Conservation (phyloP, 2,113 vertebrate species). For the Clarias macrocephalus region DNA sequence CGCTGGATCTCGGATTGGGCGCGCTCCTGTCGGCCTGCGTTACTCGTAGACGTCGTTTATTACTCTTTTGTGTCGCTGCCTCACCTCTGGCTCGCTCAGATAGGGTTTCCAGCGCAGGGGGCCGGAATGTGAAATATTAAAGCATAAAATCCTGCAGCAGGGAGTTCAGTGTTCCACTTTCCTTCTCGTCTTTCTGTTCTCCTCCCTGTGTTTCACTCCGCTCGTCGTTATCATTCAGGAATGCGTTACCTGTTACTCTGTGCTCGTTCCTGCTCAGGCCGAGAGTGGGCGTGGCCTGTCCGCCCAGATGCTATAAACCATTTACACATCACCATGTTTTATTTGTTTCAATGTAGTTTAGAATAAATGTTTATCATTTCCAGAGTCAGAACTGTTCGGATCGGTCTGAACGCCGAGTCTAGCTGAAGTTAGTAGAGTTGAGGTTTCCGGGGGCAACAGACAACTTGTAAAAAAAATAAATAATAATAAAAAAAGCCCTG, state of each 20-base stretch:
- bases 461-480: not conserved
- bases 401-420: not conserved
- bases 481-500: not conserved
- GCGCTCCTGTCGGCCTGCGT: constrained; percentile 45
- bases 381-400: not conserved
- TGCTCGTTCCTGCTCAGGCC: not conserved
- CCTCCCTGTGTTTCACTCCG: not conserved
- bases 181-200: not conserved
- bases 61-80: constrained; percentile 35
- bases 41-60: constrained; percentile 47
- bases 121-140: constrained; percentile 65
- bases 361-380: not conserved
- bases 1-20: constrained; percentile 39
- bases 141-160: constrained; percentile 58
- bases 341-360: not conserved
- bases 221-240: not conserved
- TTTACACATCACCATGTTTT: not conserved
- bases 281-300: not conserved
- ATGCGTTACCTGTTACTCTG: not conserved
- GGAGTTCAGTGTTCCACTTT: constrained; percentile 46
- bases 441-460: not conserved
- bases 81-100: constrained; percentile 47
- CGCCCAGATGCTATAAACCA: not conserved
- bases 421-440: not conserved
- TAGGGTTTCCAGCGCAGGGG: constrained; percentile 59